Percentiles rank a stretch among this genome's conserved stretches.
Conservation (phyloP, 2,113 vertebrate species). For the Tauraco erythrolophus region DNA sequence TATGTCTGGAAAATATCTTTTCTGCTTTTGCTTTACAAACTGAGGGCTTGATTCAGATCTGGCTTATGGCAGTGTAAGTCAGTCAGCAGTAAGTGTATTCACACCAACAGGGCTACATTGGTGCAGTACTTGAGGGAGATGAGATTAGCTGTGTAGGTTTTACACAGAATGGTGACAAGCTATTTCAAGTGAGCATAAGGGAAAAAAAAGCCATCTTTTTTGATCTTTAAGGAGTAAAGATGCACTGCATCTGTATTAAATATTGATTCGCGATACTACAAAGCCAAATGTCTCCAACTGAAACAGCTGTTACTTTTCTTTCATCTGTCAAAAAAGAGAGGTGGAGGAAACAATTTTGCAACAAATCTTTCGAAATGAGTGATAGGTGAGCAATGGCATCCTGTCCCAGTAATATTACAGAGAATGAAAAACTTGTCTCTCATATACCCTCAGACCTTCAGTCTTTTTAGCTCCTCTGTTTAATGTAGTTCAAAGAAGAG, state of each 20-base stretch:
- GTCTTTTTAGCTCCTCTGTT: neutral
- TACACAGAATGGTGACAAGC: neutral
- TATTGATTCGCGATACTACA: neutral
- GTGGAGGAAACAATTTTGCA: neutral
- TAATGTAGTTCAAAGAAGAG: neutral
- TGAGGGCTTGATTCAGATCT: neutral
- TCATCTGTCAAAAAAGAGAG: neutral
- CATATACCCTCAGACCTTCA: neutral
- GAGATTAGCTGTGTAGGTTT: neutral
- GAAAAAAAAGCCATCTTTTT: neutral
- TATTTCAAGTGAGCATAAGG: neutral
- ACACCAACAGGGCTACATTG: neutral
- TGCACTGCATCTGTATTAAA: neutral
- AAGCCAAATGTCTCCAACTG: neutral
- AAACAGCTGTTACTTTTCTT: neutral
- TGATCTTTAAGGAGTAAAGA: neutral
- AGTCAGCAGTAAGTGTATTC: neutral
- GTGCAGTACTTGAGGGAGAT: neutral
- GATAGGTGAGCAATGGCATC: neutral
- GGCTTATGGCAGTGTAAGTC: neutral
- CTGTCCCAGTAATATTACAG: neutral
- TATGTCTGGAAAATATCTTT: constrained; percentile 67
- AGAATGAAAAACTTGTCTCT: neutral
- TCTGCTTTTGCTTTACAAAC: neutral
- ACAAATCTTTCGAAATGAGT: neutral